These are phyloP conservation scores for Acropora tenuis DNA, from an alignment of 64 coral and sea anemone genomes.

Conservation along the genomic window DNA sequence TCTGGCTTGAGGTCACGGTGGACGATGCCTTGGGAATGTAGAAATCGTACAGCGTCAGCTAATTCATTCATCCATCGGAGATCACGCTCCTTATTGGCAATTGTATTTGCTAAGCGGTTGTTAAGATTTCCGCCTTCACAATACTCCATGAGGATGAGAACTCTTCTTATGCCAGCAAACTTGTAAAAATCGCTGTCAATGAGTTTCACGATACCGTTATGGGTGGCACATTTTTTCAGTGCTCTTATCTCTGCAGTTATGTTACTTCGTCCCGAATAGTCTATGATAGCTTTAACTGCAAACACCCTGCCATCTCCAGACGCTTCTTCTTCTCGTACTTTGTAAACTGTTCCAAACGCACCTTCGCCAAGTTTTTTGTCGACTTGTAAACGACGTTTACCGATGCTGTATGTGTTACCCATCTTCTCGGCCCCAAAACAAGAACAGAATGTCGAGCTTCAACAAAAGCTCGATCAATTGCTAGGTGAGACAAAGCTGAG, in stretches of 20 bases:
- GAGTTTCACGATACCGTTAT: conserved; percentile 7
- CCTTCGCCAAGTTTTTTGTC: conserved; percentile 17
- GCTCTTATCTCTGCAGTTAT: neutral
- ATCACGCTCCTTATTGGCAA: neutral
- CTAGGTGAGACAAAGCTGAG: too few species aligned
- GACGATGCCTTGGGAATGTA: conserved; percentile 16
- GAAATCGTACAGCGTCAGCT: conserved; percentile 17
- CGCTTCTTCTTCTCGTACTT: conserved; percentile 13
- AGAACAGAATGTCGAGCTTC: too few species aligned
- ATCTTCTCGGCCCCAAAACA: too few species aligned
- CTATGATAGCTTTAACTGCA: neutral
- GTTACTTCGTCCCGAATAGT: neutral
- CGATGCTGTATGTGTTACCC: neutral
- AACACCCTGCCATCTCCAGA: neutral
- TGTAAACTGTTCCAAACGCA: conserved; percentile 28
- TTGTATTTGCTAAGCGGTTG: conserved; percentile 21
- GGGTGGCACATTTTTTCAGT: neutral
- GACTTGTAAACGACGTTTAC: neutral
- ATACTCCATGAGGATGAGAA: conserved; percentile 32
- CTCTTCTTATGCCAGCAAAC: neutral
- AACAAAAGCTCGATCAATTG: too few species aligned
- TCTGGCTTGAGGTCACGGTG: conserved; percentile 58
- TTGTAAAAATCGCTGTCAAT: neutral
- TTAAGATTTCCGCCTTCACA: conserved; percentile 50
- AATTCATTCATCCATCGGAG: conserved; percentile 43